These are phyloP conservation scores for Poecilia picta DNA, from an alignment of 2,797 vertebrate species.

Conservation along the genomic window DNA sequence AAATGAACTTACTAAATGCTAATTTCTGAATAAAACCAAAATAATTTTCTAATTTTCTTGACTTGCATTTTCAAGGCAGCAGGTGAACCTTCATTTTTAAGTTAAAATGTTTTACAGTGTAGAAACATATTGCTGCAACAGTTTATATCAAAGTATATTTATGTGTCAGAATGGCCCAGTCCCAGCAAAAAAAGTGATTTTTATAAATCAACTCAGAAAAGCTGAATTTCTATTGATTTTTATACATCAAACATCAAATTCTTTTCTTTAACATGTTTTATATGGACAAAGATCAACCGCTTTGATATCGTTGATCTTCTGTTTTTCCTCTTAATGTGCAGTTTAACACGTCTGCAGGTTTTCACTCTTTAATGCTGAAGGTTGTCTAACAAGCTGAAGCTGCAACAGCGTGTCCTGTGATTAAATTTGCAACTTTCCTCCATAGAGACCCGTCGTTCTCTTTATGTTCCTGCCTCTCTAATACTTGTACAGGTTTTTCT, in stretches of 20 bases:
- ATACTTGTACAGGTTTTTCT: conserved; percentile 8
- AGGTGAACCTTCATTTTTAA: too few species aligned
- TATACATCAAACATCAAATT: background rate
- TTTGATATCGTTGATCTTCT: background rate
- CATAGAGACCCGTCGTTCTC: background rate
- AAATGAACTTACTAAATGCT: too few species aligned
- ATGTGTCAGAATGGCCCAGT: too few species aligned
- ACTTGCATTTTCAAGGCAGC: too few species aligned
- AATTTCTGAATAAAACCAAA: too few species aligned
- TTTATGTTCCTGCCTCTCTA: conserved; percentile 3
- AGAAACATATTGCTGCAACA: too few species aligned
- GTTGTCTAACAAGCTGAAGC: background rate
- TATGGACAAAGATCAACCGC: background rate
- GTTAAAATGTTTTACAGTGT: too few species aligned
- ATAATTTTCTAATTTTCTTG: too few species aligned
- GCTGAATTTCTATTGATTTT: background rate
- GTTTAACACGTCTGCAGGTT: background rate
- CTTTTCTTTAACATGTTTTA: background rate
- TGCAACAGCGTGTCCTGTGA: background rate
- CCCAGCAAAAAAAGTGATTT: background rate
- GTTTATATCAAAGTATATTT: too few species aligned
- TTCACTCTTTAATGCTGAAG: background rate
- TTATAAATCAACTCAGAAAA: background rate
- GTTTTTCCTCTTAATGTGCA: background rate
- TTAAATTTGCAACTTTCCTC: background rate